These are phyloP conservation scores for Cathartes aura DNA, from an alignment of 2,113 vertebrate genomes.

Conservation along the genomic window DNA sequence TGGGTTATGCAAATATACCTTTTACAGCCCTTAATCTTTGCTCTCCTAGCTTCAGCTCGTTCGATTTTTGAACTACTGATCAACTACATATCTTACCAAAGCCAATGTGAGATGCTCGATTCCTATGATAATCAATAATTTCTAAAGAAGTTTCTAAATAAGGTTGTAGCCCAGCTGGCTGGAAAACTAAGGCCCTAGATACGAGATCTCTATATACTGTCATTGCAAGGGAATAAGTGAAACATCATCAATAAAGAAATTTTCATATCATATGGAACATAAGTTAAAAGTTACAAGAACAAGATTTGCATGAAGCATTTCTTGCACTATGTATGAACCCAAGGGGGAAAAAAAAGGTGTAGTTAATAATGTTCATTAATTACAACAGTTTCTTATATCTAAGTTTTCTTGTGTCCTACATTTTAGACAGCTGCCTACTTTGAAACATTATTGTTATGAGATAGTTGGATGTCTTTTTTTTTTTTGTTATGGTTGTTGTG, in stretches of 20 bases:
- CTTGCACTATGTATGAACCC: background rate
- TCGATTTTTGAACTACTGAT: background rate
- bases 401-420: background rate
- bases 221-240: background rate
- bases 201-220: background rate
- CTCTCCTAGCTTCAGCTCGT: background rate
- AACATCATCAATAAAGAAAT: background rate
- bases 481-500: background rate
- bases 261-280: background rate
- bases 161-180: background rate
- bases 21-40: background rate
- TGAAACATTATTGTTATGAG: background rate
- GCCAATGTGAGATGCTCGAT: background rate
- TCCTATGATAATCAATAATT: background rate
- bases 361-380: background rate
- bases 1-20: background rate
- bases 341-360: fast-evolving
- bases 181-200: background rate
- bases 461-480: background rate
- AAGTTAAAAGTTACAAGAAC: background rate
- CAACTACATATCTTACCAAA: background rate
- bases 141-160: background rate
- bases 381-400: background rate
- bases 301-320: background rate
- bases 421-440: background rate